Evolutionary conservation across 2,113 vertebrate genomes (phyloP), one percentile per base, ranked within the genome.

Genomic region (Thinocorus orbignyianus): DNA sequence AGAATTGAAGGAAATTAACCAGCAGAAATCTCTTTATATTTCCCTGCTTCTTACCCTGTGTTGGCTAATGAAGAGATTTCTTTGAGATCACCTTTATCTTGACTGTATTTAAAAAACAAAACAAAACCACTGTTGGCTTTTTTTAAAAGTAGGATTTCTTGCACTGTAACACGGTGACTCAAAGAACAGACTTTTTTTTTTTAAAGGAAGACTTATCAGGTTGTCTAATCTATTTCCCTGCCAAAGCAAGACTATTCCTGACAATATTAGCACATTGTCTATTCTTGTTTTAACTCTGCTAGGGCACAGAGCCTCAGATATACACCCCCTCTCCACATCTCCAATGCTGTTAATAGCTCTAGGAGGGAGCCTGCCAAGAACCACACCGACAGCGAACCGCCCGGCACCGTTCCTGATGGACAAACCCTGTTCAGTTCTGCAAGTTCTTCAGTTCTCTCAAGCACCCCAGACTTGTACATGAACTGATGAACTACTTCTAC

Each of bases 241-340:
- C 84, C 95, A 96, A 94, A 94, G 92, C 94, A 91, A 95, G 91
- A 95, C 86, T 92, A 81, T 92, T 97, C 92, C 88, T 78, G 83
- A 86, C 88, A 88, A 52, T 70, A 68, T 77, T 48, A 96, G 90
- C 86, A 83, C 80, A 35, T 76, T 92, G 97, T 68, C 88, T 95
- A 28, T 84, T 96, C 93, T 95, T 96, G 95, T 92, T 91, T 68
- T n/a, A 52, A 49, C 81, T 61, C 55, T 78, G 92, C 84, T n/a
- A 61, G 83, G 68, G 71, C 90, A 37, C 71, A 51, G 84, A 91
- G 88, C 77, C 77, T 42, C 88, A 55, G 66, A 77, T 14, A 49
- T 9, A 64, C 61, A 62, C 69, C 60, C 58, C 64, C 48, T 24
- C 39, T 54, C 62, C 81, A 66, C 86, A 85, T 10, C 55, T 35